A percentile compares a stretch with the other conserved stretches of the same genome.
phyloP scores from a whole-genome alignment of 2,113 vertebrate genomes.

The Pipra filicauda region DNA sequence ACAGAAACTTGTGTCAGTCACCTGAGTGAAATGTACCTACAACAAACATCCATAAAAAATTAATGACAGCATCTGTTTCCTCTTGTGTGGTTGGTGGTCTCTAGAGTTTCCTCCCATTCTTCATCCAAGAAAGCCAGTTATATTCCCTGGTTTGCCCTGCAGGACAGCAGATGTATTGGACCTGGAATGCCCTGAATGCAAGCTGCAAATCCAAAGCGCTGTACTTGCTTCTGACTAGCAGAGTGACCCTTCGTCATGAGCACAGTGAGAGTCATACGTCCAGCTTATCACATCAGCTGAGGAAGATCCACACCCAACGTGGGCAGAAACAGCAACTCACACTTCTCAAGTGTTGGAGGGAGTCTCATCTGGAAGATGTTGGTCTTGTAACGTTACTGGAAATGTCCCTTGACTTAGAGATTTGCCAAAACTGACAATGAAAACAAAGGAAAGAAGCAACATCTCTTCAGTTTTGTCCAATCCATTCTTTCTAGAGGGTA shows the following conservation, averaged over 20 bases:
- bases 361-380: neutral
- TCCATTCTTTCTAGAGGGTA: neutral
- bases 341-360: accelerated
- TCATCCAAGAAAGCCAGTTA: neutral
- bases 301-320: neutral
- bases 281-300: neutral
- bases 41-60: neutral
- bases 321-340: neutral
- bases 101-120: neutral
- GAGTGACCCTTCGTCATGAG: neutral
- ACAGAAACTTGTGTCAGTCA: neutral
- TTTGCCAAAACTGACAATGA: neutral
- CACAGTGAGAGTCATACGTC: neutral
- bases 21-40: neutral
- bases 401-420: neutral
- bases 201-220: neutral
- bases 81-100: neutral
- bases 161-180: neutral
- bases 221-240: neutral
- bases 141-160: neutral
- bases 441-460: neutral
- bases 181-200: neutral
- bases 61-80: neutral
- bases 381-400: neutral
- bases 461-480: neutral